Conservation (phyloP, 2,888 invertebrate species). For the Saturnia pavonia region DNA sequence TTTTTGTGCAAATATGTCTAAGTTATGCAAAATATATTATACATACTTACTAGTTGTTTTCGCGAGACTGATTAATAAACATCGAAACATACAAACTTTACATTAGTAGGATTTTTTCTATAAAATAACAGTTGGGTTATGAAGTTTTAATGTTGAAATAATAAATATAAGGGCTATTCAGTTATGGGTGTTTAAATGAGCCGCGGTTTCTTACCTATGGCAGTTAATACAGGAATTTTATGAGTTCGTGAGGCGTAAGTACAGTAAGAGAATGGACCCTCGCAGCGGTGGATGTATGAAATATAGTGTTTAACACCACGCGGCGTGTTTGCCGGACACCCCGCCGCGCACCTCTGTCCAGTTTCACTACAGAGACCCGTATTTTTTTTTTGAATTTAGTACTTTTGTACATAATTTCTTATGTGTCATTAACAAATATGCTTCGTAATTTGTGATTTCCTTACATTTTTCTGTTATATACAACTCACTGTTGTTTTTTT, state of each 20-base stretch:
- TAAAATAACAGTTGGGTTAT: background rate
- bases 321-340: conserved; percentile 62
- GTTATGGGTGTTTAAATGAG: conserved; percentile 4
- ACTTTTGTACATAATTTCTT: conserved; percentile 12
- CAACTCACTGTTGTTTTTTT: background rate
- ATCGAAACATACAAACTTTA: too few species aligned
- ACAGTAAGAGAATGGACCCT: conserved; percentile 61
- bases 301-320: conserved; percentile 77
- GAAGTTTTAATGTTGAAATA: background rate
- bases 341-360: conserved; percentile 46
- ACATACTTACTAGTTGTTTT: too few species aligned
- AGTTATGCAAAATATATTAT: too few species aligned
- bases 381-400: conserved; percentile 15
- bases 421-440: conserved; percentile 6
- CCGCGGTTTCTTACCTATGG: conserved; percentile 26
- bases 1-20: too few species aligned
- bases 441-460: conserved; percentile 9
- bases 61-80: too few species aligned
- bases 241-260: conserved; percentile 57
- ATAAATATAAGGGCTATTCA: conserved; percentile 2
- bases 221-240: conserved; percentile 62
- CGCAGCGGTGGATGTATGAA: conserved; percentile 67
- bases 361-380: background rate
- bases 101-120: too few species aligned
- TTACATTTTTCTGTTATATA: conserved; percentile 3